Evolutionary conservation across 2,797 vertebrate genomes (phyloP).

Genomic region (Pseudochaenichthys georgianus): DNA sequence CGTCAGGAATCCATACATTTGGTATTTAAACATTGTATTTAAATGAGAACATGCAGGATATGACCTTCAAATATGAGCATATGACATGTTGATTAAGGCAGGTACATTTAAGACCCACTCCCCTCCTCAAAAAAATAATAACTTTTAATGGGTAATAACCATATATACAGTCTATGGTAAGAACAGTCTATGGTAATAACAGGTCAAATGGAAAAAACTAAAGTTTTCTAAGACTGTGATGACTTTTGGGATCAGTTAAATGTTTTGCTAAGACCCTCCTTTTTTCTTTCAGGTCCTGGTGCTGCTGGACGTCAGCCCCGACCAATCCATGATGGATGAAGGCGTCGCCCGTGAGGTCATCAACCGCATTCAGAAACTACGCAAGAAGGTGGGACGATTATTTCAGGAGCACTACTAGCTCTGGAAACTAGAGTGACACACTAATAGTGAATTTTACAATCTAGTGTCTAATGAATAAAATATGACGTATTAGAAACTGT

Average conservation of each 20-base stretch:
- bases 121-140: too few relatives aligned
- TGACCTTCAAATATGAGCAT: not conserved
- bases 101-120: not conserved
- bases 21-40: not conserved
- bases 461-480: constrained; percentile 63
- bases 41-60: not conserved
- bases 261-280: not conserved
- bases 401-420: constrained; percentile 45
- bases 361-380: constrained; percentile 98
- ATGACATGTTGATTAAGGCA: not conserved
- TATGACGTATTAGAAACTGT: constrained; percentile 39
- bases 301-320: constrained; percentile 93
- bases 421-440: constrained; percentile 53
- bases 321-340: constrained; percentile 97
- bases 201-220: not conserved
- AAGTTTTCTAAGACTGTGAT: not conserved
- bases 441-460: constrained; percentile 61
- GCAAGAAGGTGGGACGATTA: constrained; percentile 91
- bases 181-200: too few relatives aligned
- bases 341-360: constrained; percentile 97
- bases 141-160: not conserved
- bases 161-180: too few relatives aligned
- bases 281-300: constrained; percentile 88
- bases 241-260: not conserved
- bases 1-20: not conserved